Conservation (phyloP, 2,113 vertebrate species). For the Ctenomys sociabilis region DNA sequence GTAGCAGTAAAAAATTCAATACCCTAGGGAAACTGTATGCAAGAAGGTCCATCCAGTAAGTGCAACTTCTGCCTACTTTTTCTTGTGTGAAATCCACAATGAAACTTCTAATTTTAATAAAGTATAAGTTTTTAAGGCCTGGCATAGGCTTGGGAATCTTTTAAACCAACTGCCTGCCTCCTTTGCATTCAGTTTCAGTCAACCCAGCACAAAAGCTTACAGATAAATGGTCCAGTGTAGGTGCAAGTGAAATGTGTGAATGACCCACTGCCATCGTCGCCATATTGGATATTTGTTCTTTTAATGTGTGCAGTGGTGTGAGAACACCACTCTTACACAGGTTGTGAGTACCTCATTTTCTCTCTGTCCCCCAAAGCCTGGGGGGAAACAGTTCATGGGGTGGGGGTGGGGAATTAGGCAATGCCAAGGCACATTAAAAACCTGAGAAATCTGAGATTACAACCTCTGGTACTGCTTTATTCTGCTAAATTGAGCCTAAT, state of each 20-base stretch:
- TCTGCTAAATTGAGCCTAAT: slow-evolving; percentile 43
- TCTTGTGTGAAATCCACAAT: slow-evolving; percentile 49
- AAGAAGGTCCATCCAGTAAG: not conserved
- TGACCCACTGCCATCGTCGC: slow-evolving; percentile 9
- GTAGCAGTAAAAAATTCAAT: slow-evolving; percentile 44
- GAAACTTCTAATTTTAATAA: slow-evolving; percentile 51
- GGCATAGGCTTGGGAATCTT: slow-evolving; percentile 18
- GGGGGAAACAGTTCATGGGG: slow-evolving; percentile 56
- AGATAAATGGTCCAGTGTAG: slow-evolving; percentile 41
- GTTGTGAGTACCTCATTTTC: slow-evolving; percentile 45
- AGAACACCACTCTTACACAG: slow-evolving; percentile 42
- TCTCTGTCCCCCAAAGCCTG: slow-evolving; percentile 35
- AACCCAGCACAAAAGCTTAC: slow-evolving; percentile 44
- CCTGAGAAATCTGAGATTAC: slow-evolving; percentile 46
- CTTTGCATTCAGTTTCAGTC: slow-evolving; percentile 32
- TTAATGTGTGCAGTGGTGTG: slow-evolving; percentile 31
- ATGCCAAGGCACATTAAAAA: slow-evolving; percentile 48
- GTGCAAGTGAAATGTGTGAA: slow-evolving; percentile 38
- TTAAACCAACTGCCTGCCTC: slow-evolving; percentile 30
- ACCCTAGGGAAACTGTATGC: slow-evolving; percentile 35
- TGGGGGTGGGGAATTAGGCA: not conserved
- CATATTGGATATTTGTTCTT: not conserved
- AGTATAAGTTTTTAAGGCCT: slow-evolving; percentile 1
- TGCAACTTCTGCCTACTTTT: not conserved
- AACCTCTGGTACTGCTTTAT: slow-evolving; percentile 41